Percentiles rank a stretch among this genome's conserved stretches.
Evolutionary conservation across 2,113 vertebrate species (phyloP).

Genomic region (Rhodinocichla rosea): DNA sequence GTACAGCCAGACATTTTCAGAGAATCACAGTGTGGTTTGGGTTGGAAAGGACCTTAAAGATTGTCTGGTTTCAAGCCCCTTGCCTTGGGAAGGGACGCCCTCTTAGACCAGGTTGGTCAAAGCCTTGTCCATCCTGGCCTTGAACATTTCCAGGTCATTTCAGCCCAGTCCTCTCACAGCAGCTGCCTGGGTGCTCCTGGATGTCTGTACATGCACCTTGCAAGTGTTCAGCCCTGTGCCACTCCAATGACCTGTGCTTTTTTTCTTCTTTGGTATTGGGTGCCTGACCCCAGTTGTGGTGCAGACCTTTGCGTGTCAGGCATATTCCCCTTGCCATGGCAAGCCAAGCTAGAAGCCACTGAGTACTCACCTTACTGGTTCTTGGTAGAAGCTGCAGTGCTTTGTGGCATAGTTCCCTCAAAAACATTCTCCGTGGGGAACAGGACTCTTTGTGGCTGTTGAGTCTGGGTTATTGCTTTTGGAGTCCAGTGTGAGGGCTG

Average conservation of each 20-base stretch:
- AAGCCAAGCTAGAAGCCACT: not conserved
- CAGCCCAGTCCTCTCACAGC: not conserved
- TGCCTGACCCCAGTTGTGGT: not conserved
- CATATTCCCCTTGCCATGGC: not conserved
- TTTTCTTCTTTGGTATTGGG: not conserved
- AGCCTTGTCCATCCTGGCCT: not conserved
- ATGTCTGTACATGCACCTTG: rapidly evolving
- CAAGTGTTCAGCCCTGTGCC: not conserved
- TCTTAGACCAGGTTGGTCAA: not conserved
- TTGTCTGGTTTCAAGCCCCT: not conserved
- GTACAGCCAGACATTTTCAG: not conserved
- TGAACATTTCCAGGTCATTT: not conserved
- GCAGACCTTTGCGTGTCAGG: not conserved
- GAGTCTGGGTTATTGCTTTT: not conserved
- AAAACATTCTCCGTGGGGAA: rapidly evolving
- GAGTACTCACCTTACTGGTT: not conserved
- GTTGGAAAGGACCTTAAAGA: not conserved
- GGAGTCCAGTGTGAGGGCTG: not conserved
- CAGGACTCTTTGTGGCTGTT: not conserved
- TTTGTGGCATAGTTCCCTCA: not conserved
- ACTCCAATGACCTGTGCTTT: not conserved
- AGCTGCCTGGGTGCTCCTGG: not conserved
- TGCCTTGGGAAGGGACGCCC: not conserved
- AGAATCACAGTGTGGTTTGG: not conserved
- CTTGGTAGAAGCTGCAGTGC: not conserved